phyloP scores from a whole-genome alignment of 2,113 vertebrate species.

The Canis aureus region DNA sequence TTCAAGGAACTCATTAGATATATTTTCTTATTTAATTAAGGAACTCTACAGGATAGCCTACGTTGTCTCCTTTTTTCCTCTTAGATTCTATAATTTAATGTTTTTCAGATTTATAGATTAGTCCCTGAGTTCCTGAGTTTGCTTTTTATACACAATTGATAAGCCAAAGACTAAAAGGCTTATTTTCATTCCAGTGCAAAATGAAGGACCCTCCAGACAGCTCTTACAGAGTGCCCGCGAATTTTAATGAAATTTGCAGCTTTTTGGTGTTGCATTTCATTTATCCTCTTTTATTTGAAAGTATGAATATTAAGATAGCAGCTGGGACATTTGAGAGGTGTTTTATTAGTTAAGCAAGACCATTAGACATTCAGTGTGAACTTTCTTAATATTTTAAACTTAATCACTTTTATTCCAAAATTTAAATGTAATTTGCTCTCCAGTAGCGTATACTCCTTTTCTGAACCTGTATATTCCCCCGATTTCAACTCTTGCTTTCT shows the following conservation, averaged over 20 bases:
- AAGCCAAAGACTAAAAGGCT: rapidly evolving
- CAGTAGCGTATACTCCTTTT: background rate
- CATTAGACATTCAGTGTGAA: background rate
- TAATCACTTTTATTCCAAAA: background rate
- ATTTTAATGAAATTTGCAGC: constrained; percentile 1
- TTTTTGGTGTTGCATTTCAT: background rate
- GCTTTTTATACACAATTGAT: background rate
- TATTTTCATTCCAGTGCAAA: background rate
- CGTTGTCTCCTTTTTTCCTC: rapidly evolving
- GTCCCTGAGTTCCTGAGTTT: background rate
- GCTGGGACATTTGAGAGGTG: background rate
- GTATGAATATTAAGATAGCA: background rate
- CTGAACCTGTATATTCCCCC: background rate
- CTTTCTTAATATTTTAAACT: constrained; percentile 14
- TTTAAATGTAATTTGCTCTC: background rate
- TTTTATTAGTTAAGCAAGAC: background rate
- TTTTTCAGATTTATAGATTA: background rate
- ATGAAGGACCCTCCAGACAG: background rate
- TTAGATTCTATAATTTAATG: background rate
- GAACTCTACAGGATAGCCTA: background rate
- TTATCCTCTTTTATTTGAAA: constrained; percentile 46
- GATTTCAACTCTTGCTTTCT: background rate
- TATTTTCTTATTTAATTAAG: constrained; percentile 4
- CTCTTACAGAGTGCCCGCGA: background rate
- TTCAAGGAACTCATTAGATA: background rate